Evolutionary conservation across 2,888 invertebrate species (phyloP), one percentile per base, ranked within the genome.

Genomic region (Metellina segmentata): DNA sequence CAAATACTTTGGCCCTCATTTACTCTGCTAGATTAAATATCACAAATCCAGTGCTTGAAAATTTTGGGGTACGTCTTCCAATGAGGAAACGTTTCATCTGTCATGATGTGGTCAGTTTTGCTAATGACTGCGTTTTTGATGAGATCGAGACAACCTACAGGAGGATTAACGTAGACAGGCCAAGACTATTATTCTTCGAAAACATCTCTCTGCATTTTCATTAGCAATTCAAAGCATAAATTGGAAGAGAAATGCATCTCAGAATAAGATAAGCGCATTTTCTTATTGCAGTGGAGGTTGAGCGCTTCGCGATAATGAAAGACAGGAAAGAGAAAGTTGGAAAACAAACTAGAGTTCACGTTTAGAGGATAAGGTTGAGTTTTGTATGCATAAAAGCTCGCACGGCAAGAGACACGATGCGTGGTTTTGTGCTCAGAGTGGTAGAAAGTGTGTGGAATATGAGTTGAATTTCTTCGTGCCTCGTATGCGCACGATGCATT

Each of bases 341-440:
- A 61, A 19, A 34, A 49, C 49, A 34, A 72, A 49, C 70, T 70
- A 48, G 70, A 20, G 82, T 52, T 51, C 69, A 78, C 81, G 34
- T 81, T 53, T 16, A 11, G 11, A 48, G n/a, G 48, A 75, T 52
- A 74, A 48, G 9, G 74, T 75, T 61, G 85, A 61, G 49, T 74
- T 85, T 85, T 85, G 71, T 82, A 71, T 82, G 82, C 82, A 82
- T 70, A 52, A n/a, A n/a, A 79, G 61, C 53, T 74, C 48, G 48
- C 49, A 75, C 53, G 85, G 53, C 48, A 85, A 75, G 83, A 72
- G 85, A 85, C 85, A 85, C 48, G 74, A 52, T 11, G 72, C 82
- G 82, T 71, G 82, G 53, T 61, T 74, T 72, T 75, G 75, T 61
- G 20, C n/a, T 48, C 85, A 85, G 85, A 85, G 74, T 53, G 61